Conservation (phyloP, 2,888 invertebrate genomes). For the Lithophane socia region DNA sequence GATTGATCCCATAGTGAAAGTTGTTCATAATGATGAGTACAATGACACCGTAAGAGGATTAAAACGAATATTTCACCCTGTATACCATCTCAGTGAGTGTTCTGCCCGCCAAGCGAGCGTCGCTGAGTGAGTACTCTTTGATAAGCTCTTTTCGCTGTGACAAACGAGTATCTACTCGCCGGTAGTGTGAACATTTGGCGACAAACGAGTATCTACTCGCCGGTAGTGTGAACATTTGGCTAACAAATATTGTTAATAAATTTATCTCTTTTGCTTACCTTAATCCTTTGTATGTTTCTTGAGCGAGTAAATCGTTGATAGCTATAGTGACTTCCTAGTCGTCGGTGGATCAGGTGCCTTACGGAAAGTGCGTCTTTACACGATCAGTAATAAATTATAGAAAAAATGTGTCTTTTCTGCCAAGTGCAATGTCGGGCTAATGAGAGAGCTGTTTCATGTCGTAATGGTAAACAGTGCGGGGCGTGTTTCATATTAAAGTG, state of each 20-base stretch:
- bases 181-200: background rate
- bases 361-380: conserved; percentile 49
- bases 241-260: background rate
- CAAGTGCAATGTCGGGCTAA: conserved; percentile 65
- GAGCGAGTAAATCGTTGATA: background rate
- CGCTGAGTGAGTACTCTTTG: background rate
- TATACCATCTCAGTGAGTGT: background rate
- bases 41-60: no score
- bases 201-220: background rate
- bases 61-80: no score
- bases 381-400: conserved; percentile 58
- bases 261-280: background rate
- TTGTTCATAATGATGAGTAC: no score
- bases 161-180: background rate
- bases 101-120: background rate
- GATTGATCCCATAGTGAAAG: no score
- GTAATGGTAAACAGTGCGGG: conserved; percentile 40
- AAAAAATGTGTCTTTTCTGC: conserved; percentile 60
- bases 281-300: background rate
- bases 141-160: background rate
- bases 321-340: background rate
- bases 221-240: background rate
- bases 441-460: conserved; percentile 55
- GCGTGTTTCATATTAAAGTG: conserved; percentile 49
- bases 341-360: background rate